A percentile compares a stretch with the other conserved stretches of the same genome.
Evolutionary conservation across 2,113 vertebrate genomes (phyloP).

Genomic region (Hipposideros armiger): DNA sequence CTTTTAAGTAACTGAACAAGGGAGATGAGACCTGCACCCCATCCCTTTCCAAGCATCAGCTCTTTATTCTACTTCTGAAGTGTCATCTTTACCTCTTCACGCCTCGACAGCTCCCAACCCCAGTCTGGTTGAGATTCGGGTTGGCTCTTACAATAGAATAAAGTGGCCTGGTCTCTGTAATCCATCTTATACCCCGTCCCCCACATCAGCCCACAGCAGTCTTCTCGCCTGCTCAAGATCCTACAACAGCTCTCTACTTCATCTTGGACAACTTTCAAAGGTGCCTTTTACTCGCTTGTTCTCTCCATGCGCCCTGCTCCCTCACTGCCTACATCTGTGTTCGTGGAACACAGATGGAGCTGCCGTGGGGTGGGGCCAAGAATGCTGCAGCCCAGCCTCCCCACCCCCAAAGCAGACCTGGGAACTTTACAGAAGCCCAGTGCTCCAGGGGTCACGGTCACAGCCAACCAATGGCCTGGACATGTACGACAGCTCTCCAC

Average conservation of each 20-base stretch:
- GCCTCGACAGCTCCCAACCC: neutral
- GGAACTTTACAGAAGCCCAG: neutral
- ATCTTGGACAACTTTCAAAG: neutral
- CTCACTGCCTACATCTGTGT: neutral
- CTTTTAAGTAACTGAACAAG: neutral
- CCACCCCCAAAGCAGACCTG: neutral
- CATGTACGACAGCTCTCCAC: accelerated
- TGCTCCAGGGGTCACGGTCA: neutral
- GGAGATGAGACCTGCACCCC: neutral
- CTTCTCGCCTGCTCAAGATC: neutral
- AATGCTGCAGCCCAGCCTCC: accelerated
- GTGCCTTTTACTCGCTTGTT: accelerated
- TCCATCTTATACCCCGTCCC: neutral
- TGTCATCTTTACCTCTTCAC: neutral
- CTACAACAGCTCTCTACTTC: neutral
- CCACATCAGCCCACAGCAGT: neutral
- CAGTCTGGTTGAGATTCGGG: neutral
- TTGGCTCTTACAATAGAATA: neutral
- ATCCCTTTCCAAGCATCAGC: neutral
- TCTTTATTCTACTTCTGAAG: neutral
- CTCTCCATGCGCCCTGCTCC: neutral
- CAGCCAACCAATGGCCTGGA: neutral
- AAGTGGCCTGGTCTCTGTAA: neutral
- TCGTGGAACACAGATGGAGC: too few relatives aligned
- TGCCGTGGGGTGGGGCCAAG: neutral